Percentiles rank a stretch among this genome's conserved stretches.
Evolutionary conservation across 1,140 invertebrate genomes (phyloP).

Genomic region (Diachasmimorpha longicaudata): DNA sequence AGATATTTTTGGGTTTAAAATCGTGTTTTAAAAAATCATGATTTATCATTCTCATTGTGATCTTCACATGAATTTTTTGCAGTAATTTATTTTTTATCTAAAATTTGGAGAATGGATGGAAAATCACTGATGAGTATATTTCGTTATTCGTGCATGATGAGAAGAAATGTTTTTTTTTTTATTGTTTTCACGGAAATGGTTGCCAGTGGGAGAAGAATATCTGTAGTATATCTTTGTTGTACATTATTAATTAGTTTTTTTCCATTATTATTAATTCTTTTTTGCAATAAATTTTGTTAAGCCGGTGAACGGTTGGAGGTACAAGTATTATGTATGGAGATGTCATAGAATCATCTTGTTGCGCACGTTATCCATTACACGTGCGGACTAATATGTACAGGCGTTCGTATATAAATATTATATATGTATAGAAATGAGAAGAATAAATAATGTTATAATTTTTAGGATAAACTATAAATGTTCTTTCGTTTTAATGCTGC

Average conservation of each 20-base stretch:
- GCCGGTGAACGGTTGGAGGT: background rate
- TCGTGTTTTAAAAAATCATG: background rate
- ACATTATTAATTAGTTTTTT: background rate
- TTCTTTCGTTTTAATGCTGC: background rate
- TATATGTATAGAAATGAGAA: constrained; percentile 4
- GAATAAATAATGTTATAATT: background rate
- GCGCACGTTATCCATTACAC: background rate
- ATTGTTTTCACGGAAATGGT: background rate
- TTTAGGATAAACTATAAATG: background rate
- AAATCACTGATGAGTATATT: background rate
- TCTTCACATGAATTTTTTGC: background rate
- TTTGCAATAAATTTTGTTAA: background rate
- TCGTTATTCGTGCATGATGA: background rate
- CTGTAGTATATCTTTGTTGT: background rate
- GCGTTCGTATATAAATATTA: constrained; percentile 16
- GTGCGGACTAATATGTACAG: constrained; percentile 11
- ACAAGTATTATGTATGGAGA: constrained; percentile 6
- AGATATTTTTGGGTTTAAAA: constrained; percentile 1
- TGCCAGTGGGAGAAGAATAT: background rate
- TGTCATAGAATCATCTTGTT: background rate
- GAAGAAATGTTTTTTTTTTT: background rate
- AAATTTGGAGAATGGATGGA: background rate
- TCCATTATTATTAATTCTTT: background rate
- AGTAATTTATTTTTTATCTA: background rate
- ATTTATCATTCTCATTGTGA: background rate